These are phyloP conservation scores for Eufriesea mexicana DNA, from an alignment of 1,140 invertebrate species.

Conservation along the genomic window DNA sequence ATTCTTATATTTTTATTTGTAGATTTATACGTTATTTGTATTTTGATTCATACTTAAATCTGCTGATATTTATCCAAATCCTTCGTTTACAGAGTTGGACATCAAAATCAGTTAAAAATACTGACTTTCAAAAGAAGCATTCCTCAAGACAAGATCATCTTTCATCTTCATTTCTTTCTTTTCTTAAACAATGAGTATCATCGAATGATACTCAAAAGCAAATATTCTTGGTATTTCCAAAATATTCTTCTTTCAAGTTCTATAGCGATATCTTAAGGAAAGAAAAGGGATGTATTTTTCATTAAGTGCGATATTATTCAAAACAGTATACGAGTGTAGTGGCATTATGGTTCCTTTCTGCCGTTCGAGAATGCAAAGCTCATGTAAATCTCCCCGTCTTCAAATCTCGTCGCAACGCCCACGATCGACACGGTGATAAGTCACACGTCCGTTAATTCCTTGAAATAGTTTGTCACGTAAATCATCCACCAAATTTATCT, in stretches of 20 bases:
- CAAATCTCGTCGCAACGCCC: constrained; percentile 56
- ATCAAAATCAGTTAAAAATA: no score
- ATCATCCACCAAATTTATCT: constrained; percentile 57
- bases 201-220: not conserved
- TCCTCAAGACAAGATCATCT: no score
- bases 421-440: constrained; percentile 35
- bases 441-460: constrained; percentile 42
- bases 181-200: not conserved
- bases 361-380: constrained; percentile 28
- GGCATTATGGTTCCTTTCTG: constrained; percentile 43
- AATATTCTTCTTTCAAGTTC: not conserved
- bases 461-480: constrained; percentile 48
- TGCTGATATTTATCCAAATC: no score
- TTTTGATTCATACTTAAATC: no score
- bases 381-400: constrained; percentile 48
- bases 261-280: not conserved
- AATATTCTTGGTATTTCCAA: no score
- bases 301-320: not conserved
- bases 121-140: no score
- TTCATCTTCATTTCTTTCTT: no score
- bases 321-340: not conserved
- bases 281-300: not conserved
- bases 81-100: no score
- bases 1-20: no score
- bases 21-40: no score